phyloP scores from a whole-genome alignment of 2,797 vertebrate genomes.

The Megaceryle alcyon region DNA sequence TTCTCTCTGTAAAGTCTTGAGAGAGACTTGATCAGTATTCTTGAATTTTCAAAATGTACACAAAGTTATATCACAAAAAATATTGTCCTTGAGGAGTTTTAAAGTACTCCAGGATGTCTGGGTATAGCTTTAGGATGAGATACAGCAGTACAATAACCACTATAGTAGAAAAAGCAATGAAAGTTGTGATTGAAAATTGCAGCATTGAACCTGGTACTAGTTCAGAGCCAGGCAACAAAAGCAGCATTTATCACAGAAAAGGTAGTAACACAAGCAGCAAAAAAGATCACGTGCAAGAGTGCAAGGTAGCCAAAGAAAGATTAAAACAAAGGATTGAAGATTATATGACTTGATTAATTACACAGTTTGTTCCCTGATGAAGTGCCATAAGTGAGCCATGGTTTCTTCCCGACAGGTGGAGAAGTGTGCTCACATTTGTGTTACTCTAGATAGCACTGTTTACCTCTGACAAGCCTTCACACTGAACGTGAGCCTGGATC shows the following conservation, averaged over 20 bases:
- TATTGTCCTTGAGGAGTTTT: background rate
- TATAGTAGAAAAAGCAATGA: background rate
- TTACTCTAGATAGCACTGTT: background rate
- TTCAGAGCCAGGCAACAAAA: background rate
- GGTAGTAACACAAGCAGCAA: background rate
- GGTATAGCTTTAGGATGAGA: background rate
- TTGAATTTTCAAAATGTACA: background rate
- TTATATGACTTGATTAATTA: background rate
- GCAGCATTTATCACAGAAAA: background rate
- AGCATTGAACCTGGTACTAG: background rate
- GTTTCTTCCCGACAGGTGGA: background rate
- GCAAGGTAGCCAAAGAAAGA: background rate
- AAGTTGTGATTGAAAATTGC: background rate
- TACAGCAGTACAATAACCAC: background rate
- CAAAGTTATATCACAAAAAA: background rate
- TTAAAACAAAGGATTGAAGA: background rate
- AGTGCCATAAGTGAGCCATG: background rate
- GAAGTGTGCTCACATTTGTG: background rate
- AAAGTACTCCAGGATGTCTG: background rate
- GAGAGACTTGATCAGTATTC: background rate
- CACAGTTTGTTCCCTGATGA: background rate
- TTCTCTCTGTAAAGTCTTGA: background rate
- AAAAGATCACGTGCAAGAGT: background rate
- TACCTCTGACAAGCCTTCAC: slow-evolving; percentile 97
- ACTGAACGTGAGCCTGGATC: slow-evolving; percentile 97